These are phyloP conservation scores for Pseudomyrmex concolor DNA, from an alignment of 1,140 invertebrate species.

Conservation along the genomic window DNA sequence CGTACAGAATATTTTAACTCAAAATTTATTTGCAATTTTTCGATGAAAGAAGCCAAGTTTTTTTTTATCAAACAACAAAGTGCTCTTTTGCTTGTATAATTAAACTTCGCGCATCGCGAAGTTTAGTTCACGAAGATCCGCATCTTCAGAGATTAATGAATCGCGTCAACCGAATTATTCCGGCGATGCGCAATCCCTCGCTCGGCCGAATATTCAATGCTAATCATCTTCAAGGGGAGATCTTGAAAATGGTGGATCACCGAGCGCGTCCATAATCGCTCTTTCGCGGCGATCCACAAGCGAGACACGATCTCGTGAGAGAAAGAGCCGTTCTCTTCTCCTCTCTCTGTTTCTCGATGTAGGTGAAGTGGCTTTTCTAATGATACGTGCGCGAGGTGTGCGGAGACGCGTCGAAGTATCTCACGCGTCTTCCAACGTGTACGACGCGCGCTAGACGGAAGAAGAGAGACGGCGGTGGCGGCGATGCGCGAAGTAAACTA, in stretches of 20 bases:
- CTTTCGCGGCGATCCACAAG: conserved; percentile 51
- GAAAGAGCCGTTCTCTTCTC: conserved; percentile 61
- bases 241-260: conserved; percentile 27
- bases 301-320: conserved; percentile 67
- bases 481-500: conserved; percentile 82
- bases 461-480: conserved; percentile 49
- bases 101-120: neutral
- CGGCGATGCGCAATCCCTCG: neutral
- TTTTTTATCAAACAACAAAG: too few species aligned
- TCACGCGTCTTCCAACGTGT: conserved; percentile 2
- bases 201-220: neutral
- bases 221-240: neutral
- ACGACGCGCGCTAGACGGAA: neutral
- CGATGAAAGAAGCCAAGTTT: neutral
- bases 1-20: too few species aligned
- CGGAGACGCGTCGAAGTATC: conserved; percentile 54
- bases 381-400: conserved; percentile 66
- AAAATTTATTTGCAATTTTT: neutral
- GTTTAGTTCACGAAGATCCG: neutral
- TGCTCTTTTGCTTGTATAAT: too few species aligned
- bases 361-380: conserved; percentile 82
- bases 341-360: conserved; percentile 71
- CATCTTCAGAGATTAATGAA: neutral
- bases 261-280: conserved; percentile 69
- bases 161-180: neutral